phyloP scores from a whole-genome alignment of 1,140 invertebrate species.

The Argopecten irradians region DNA sequence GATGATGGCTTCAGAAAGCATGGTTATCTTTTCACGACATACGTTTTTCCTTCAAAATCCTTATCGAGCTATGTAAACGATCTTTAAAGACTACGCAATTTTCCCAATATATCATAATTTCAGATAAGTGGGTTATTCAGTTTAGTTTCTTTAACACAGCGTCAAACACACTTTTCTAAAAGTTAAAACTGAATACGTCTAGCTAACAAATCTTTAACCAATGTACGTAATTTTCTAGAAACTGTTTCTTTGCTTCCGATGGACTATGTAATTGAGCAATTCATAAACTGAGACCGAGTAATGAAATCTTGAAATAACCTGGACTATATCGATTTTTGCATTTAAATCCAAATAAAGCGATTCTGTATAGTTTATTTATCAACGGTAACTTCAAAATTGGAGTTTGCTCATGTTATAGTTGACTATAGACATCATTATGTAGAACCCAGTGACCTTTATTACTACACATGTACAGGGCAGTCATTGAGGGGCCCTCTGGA shows the following conservation, averaged over 20 bases:
- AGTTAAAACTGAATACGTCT: background rate
- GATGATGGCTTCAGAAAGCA: background rate
- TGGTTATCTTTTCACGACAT: background rate
- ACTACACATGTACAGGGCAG: no score
- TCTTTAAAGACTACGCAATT: no score
- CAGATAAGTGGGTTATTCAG: no score
- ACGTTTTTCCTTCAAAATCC: background rate
- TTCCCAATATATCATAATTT: no score
- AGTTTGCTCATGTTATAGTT: background rate
- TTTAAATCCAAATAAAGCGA: background rate
- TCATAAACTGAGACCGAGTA: background rate
- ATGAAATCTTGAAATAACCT: background rate
- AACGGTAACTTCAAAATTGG: background rate
- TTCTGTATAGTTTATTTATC: background rate
- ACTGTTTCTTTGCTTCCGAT: background rate
- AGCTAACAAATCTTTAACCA: background rate
- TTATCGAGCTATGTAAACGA: no score
- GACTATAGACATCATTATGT: no score
- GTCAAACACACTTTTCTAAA: background rate
- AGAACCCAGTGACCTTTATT: no score
- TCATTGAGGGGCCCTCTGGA: no score
- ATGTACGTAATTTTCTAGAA: background rate
- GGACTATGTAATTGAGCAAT: background rate
- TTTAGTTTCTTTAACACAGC: background rate
- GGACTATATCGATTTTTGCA: background rate